Evolutionary conservation across 2,113 vertebrate genomes (phyloP).

Genomic region (Lanius ludovicianus): DNA sequence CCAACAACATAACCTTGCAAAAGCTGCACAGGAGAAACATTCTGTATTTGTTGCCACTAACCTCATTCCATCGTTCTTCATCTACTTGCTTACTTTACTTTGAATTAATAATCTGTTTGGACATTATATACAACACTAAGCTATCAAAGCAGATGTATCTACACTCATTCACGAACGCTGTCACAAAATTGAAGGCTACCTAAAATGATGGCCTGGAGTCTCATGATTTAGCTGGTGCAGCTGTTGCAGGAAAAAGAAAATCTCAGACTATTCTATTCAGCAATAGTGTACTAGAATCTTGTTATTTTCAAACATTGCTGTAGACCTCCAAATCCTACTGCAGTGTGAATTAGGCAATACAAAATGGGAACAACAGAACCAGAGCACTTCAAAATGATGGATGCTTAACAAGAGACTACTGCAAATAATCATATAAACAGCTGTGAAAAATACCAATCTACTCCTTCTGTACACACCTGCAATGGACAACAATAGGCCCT

Average conservation of each 20-base stretch:
- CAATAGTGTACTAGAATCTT: background rate
- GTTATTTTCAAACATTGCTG: background rate
- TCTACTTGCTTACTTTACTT: background rate
- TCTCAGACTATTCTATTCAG: background rate
- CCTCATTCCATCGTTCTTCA: background rate
- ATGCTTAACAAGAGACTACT: background rate
- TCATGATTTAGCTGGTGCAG: background rate
- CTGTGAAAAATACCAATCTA: background rate
- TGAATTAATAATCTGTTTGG: constrained; percentile 1
- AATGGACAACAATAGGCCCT: constrained; percentile 96
- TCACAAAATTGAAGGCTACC: background rate
- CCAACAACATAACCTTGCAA: background rate
- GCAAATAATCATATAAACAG: background rate
- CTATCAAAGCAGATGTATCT: background rate
- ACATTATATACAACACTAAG: background rate
- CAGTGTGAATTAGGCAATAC: background rate
- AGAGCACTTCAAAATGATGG: background rate
- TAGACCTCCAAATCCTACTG: background rate
- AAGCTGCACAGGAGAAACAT: background rate
- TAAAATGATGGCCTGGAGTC: background rate
- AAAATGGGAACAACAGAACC: background rate
- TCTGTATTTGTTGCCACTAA: background rate
- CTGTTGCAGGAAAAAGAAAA: background rate
- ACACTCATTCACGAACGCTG: background rate
- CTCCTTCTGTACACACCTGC: constrained; percentile 84